phyloP scores from a whole-genome alignment of 2,888 invertebrate species.

The Acrobasis suavella region DNA sequence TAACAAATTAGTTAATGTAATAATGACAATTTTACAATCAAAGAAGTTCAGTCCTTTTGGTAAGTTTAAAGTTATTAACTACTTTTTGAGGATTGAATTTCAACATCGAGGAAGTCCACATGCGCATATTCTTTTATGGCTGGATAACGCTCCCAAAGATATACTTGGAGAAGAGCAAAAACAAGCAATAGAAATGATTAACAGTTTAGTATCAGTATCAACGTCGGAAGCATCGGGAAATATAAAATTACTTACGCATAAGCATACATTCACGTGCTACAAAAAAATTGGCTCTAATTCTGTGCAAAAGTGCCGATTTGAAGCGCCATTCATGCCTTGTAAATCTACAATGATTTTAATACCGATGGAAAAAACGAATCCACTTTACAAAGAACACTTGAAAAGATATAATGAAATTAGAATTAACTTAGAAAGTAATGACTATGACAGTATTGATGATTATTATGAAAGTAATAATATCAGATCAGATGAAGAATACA shows the following conservation, averaged over 20 bases:
- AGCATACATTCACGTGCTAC: constrained; percentile 45
- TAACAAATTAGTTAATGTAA: too few relatives aligned
- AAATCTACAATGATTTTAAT: constrained; percentile 35
- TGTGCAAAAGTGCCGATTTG: constrained; percentile 43
- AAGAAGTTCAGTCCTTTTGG: constrained; percentile 45
- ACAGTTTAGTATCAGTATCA: constrained; percentile 42
- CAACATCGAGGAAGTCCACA: constrained; percentile 52
- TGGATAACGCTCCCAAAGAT: constrained; percentile 45
- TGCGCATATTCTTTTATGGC: constrained; percentile 50
- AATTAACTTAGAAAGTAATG: constrained; percentile 38
- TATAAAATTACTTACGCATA: constrained; percentile 42
- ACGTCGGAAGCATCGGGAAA: constrained; percentile 42
- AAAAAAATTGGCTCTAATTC: constrained; percentile 39
- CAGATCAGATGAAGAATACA: constrained; percentile 42
- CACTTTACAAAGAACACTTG: constrained; percentile 30
- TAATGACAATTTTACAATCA: constrained; percentile 42
- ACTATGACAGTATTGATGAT: constrained; percentile 41
- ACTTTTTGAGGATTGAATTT: constrained; percentile 51
- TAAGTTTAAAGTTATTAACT: constrained; percentile 42
- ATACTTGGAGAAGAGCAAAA: constrained; percentile 29
- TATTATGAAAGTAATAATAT: constrained; percentile 42
- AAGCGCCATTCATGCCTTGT: constrained; percentile 45
- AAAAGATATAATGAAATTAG: constrained; percentile 34
- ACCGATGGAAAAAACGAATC: constrained; percentile 43
- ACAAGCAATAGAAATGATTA: constrained; percentile 37